phyloP scores from a whole-genome alignment of 2,113 vertebrate genomes.

The Plotosus lineatus region DNA sequence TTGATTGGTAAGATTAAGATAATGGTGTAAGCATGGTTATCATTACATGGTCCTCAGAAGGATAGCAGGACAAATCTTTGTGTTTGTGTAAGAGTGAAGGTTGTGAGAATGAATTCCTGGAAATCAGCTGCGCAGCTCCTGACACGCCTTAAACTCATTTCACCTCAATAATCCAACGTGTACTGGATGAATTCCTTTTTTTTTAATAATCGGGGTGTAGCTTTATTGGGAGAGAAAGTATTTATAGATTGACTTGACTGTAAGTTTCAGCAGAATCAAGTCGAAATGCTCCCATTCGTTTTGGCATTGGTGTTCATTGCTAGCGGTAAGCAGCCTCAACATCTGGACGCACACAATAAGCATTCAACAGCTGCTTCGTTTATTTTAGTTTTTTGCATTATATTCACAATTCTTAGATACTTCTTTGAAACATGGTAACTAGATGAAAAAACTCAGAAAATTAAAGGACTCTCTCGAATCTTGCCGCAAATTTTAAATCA shows the following conservation, averaged over 20 bases:
- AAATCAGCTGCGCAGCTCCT: slow-evolving; percentile 60
- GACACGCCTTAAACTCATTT: slow-evolving; percentile 7
- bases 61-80: background rate
- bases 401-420: background rate
- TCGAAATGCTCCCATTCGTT: slow-evolving; percentile 75
- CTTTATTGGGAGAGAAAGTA: slow-evolving; percentile 34
- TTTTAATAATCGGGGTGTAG: background rate
- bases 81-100: slow-evolving; percentile 43
- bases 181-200: background rate
- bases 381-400: background rate
- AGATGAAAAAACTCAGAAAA: background rate
- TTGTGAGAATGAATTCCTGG: slow-evolving; percentile 64
- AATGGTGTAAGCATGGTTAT: background rate
- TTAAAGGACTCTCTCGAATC: background rate
- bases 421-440: background rate
- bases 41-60: background rate
- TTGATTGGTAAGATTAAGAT: background rate
- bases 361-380: background rate
- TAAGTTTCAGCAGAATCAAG: slow-evolving; percentile 51
- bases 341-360: slow-evolving; percentile 6
- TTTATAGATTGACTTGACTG: slow-evolving; percentile 64
- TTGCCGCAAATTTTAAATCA: background rate
- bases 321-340: slow-evolving; percentile 70
- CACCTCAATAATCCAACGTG: background rate
- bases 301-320: slow-evolving; percentile 75